A percentile compares a stretch with the other conserved stretches of the same genome.
Conservation (phyloP, 1,140 invertebrate genomes). For the Eufriesea mexicana region DNA sequence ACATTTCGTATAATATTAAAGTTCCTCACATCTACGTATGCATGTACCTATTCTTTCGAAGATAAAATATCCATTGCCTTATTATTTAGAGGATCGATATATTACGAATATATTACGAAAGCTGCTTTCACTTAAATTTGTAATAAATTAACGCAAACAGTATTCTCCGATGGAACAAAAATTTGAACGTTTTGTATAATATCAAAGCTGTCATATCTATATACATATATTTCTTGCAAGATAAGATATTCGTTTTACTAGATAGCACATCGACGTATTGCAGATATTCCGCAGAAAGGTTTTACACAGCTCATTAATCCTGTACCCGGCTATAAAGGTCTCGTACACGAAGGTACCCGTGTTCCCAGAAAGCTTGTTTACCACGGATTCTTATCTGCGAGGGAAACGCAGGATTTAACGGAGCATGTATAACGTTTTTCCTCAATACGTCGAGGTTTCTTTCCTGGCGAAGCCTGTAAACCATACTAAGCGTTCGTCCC, state of each 20-base stretch:
- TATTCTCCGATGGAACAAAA: no score
- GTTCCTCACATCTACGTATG: no score
- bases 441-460: not conserved
- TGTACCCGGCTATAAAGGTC: not conserved
- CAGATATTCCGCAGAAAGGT: not conserved
- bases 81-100: no score
- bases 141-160: no score
- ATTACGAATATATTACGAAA: no score
- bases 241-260: not conserved
- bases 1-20: no score
- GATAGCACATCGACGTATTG: not conserved
- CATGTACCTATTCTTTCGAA: no score
- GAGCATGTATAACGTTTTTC: slow-evolving; percentile 3
- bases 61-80: no score
- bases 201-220: no score
- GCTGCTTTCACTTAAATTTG: no score
- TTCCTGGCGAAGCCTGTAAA: not conserved
- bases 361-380: slow-evolving; percentile 8
- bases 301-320: slow-evolving; percentile 8
- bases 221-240: no score
- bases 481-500: not conserved
- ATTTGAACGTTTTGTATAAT: no score
- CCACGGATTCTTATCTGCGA: slow-evolving; percentile 6
- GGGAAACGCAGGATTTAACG: slow-evolving; percentile 5
- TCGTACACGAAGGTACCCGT: not conserved